A percentile compares a stretch with the other conserved stretches of the same genome.
Conservation (phyloP, 2,113 vertebrate species). For the Peromyscus maniculatus region DNA sequence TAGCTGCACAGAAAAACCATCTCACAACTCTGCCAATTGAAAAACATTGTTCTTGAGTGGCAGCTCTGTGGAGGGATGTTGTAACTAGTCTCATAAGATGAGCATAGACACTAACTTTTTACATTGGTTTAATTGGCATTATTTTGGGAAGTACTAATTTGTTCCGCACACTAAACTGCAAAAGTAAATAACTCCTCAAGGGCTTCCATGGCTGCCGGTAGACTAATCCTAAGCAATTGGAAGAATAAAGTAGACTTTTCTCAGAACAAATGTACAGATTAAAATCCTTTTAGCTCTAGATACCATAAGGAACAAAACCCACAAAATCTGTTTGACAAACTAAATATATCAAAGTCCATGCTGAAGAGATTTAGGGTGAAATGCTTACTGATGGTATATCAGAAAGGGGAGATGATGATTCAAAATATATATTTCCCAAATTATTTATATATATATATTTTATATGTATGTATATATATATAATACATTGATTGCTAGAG, state of each 20-base stretch:
- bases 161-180: conserved; percentile 69
- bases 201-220: conserved; percentile 55
- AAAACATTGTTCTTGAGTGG: conserved; percentile 24
- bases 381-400: not conserved
- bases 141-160: conserved; percentile 79
- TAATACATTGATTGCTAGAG: not conserved
- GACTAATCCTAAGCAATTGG: conserved; percentile 64
- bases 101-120: conserved; percentile 65
- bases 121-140: conserved; percentile 74
- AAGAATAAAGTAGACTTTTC: conserved; percentile 65
- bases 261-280: conserved; percentile 67
- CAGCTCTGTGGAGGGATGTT: conserved; percentile 17
- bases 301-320: conserved; percentile 1
- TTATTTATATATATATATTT: not conserved
- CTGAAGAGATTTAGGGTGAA: conserved; percentile 20
- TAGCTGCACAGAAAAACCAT: not conserved
- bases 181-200: conserved; percentile 50
- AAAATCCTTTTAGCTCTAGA: conserved; percentile 64
- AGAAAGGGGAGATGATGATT: not conserved
- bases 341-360: conserved; percentile 38
- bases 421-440: not conserved
- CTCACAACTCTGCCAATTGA: not conserved
- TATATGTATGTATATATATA: too few species aligned
- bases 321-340: conserved; percentile 41
- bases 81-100: conserved; percentile 59